phyloP scores from a whole-genome alignment of 2,113 vertebrate species.

The Procavia capensis region DNA sequence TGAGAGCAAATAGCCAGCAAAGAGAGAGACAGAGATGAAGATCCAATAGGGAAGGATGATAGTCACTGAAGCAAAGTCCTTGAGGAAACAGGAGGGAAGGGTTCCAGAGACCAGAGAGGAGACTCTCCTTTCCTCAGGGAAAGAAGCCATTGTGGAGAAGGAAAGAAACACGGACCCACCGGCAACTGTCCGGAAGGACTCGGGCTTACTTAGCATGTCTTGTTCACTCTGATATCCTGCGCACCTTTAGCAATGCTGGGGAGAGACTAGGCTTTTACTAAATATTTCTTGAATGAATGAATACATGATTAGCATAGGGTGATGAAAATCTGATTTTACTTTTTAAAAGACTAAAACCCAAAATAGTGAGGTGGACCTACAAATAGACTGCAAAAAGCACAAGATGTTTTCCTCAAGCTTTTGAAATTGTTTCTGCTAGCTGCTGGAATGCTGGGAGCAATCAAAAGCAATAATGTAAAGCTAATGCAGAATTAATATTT shows the following conservation, averaged over 20 bases:
- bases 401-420: slow-evolving; percentile 55
- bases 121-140: not conserved
- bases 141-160: not conserved
- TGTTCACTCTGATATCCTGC: not conserved
- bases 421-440: slow-evolving; percentile 49
- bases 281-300: not conserved
- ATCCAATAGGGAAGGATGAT: not conserved
- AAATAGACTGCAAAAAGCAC: slow-evolving; percentile 41
- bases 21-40: not conserved
- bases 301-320: not conserved
- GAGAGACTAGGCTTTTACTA: not conserved
- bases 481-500: slow-evolving; percentile 79
- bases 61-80: not conserved
- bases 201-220: not conserved
- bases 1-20: not conserved
- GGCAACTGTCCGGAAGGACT: not conserved
- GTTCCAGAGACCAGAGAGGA: not conserved
- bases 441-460: slow-evolving; percentile 59
- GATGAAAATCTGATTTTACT: not conserved
- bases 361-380: slow-evolving; percentile 12
- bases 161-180: not conserved
- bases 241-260: not conserved
- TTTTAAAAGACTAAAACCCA: not conserved
- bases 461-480: slow-evolving; percentile 68
- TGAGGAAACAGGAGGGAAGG: not conserved